Conservation (phyloP, 2,113 vertebrate genomes). For the Neolamprologus modestus region DNA sequence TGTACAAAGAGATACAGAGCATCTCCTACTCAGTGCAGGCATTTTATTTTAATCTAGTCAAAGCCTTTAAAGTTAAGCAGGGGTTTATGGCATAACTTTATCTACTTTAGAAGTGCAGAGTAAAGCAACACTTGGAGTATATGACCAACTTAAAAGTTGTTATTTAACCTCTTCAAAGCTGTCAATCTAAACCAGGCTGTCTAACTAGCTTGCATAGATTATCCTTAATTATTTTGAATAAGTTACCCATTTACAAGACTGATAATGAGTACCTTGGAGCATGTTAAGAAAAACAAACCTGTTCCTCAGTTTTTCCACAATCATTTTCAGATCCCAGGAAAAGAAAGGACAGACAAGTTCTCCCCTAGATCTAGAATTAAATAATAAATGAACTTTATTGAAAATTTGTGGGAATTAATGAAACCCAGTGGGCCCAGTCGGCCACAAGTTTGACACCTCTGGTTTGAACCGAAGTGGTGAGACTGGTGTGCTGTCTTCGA, state of each 20-base stretch:
- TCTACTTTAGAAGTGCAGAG: not conserved
- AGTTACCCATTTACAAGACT: not conserved
- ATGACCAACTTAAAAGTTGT: not conserved
- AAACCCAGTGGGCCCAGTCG: not conserved
- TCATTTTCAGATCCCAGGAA: not conserved
- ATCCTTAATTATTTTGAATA: not conserved
- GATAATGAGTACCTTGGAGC: not conserved
- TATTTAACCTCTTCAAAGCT: not conserved
- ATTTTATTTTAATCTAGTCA: not conserved
- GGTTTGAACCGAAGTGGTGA: not conserved
- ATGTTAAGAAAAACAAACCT: not conserved
- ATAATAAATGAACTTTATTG: not conserved
- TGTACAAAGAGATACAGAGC: not conserved
- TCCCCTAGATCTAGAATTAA: not conserved
- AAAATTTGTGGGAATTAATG: not conserved
- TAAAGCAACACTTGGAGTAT: not conserved
- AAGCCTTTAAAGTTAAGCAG: not conserved
- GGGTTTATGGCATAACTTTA: not conserved
- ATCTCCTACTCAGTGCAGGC: not conserved
- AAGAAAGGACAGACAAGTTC: not conserved
- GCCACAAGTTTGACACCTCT: not conserved
- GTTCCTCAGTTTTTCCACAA: not conserved
- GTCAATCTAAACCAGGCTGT: not conserved
- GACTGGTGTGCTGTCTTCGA: not conserved
- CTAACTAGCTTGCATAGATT: not conserved